These are phyloP conservation scores for Chloroclysta siterata DNA, from an alignment of 2,888 invertebrate species.

Conservation along the genomic window DNA sequence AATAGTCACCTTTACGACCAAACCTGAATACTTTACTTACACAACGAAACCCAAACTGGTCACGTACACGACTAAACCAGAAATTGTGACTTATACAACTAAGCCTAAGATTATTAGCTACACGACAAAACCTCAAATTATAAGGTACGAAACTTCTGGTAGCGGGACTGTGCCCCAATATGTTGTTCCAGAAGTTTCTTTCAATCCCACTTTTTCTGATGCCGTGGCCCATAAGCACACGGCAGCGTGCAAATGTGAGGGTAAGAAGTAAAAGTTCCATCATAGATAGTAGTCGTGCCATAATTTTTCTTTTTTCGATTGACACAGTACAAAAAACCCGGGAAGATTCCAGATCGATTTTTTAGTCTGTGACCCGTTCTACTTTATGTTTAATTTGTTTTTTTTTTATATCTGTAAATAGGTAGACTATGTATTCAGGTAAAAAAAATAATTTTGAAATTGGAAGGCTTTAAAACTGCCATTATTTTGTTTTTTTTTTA, in stretches of 20 bases:
- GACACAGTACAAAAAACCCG: constrained; percentile 55
- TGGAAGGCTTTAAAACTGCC: constrained; percentile 38
- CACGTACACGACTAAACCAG: constrained; percentile 62
- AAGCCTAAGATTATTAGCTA: constrained; percentile 59
- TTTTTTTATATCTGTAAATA: constrained; percentile 61
- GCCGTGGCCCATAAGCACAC: constrained; percentile 67
- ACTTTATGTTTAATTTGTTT: constrained; percentile 46
- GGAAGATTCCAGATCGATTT: constrained; percentile 8
- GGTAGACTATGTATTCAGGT: constrained; percentile 50
- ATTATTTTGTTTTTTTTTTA: constrained; percentile 28
- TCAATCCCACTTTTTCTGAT: constrained; percentile 67
- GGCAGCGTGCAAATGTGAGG: constrained; percentile 74
- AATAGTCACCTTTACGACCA: constrained; percentile 58
- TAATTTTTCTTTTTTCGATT: constrained; percentile 47
- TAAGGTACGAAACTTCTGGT: constrained; percentile 74
- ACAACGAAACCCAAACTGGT: constrained; percentile 59
- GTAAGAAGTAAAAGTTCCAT: constrained; percentile 60
- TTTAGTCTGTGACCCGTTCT: background rate
- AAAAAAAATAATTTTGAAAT: constrained; percentile 18
- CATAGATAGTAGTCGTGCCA: constrained; percentile 59
- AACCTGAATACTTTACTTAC: constrained; percentile 54
- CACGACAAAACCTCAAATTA: constrained; percentile 65
- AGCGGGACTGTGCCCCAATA: constrained; percentile 72
- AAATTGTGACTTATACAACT: constrained; percentile 42
- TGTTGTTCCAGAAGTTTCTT: constrained; percentile 66